Evolutionary conservation across 2,797 vertebrate genomes (phyloP).

Genomic region (Phrynocephalus guinanensis): DNA sequence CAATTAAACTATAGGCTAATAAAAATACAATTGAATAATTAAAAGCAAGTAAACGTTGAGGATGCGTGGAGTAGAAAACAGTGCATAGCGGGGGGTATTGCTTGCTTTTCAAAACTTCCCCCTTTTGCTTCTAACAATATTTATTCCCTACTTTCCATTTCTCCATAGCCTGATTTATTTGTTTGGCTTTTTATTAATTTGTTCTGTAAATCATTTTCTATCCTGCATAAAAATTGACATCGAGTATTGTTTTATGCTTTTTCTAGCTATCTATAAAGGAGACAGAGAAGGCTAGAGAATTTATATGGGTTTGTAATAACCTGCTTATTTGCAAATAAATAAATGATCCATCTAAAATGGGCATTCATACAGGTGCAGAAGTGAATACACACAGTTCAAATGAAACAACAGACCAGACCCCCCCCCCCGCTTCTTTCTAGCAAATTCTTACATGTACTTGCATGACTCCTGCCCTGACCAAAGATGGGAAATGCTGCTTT

Average conservation of each 20-base stretch:
- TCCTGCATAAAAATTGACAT: not conserved
- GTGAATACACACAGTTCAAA: not conserved
- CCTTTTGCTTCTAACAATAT: conserved; percentile 68
- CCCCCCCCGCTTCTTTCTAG: not conserved
- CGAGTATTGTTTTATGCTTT: not conserved
- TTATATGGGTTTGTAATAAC: not conserved
- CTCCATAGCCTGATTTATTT: conserved; percentile 51
- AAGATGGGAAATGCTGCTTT: too few relatives aligned
- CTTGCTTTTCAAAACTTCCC: conserved; percentile 75
- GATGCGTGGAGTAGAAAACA: conserved; percentile 81
- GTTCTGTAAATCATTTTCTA: conserved; percentile 31
- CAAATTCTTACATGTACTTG: not conserved
- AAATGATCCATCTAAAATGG: not conserved
- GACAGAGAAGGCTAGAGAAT: not conserved
- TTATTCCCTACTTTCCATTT: conserved; percentile 69
- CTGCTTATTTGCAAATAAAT: not conserved
- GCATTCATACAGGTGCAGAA: not conserved
- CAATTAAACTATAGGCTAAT: too few relatives aligned
- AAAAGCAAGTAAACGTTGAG: conserved; percentile 69
- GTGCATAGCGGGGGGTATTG: conserved; percentile 77
- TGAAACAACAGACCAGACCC: not conserved
- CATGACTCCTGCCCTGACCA: too few relatives aligned
- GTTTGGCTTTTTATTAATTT: conserved; percentile 66
- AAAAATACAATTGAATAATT: conserved; percentile 71
- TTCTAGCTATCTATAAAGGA: not conserved